Evolutionary conservation across 2,888 invertebrate species (phyloP), one percentile per base, ranked within the genome.

Genomic region (Fragum fragum): DNA sequence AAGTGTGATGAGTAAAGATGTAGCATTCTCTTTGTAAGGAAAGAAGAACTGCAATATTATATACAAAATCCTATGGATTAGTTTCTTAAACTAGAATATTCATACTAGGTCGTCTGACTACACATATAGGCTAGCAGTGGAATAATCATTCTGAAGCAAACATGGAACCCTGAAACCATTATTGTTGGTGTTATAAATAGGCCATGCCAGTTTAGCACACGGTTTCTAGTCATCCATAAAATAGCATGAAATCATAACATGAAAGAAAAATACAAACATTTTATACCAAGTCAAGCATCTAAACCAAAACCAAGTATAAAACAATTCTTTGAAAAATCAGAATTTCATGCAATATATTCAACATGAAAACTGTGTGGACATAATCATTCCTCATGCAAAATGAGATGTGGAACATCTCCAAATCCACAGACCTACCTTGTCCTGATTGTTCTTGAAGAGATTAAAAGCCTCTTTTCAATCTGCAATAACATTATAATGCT

Each of bases 181-280:
- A 77, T 71, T 86, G 75, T 86, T 84, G 81, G 83, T 83, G 86
- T 86, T 86, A 86, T 86, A 86, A 81, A 79, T 83, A 86, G 86
- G 86, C 86, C 86, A 86, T 86, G 86, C 86, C 86, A 86, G 86
- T 86, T 86, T 86, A 86, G 86, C 86, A 86, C 86, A 86, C 86
- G 74, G 83, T 83, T 83, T 86, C 86, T 86, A 86, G 86, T 83
- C 83, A 86, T 83, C 86, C 83, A 83, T 83, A 81, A 86, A 66
- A 83, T 83, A 86, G 86, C 86, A 86, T 83, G 79, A 86, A 86
- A 86, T 86, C 86, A 86, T 86, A 86, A 86, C 86, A 83, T 86
- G 86, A 81, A 86, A 86, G 83, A 77, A 83, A 86, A 86, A 79
- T 83, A 83, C 83, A 86, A 86, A 86, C 86, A 86, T 81, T 86